Evolutionary conservation across 2,797 vertebrate species (phyloP).

Genomic region (Labroides dimidiatus): DNA sequence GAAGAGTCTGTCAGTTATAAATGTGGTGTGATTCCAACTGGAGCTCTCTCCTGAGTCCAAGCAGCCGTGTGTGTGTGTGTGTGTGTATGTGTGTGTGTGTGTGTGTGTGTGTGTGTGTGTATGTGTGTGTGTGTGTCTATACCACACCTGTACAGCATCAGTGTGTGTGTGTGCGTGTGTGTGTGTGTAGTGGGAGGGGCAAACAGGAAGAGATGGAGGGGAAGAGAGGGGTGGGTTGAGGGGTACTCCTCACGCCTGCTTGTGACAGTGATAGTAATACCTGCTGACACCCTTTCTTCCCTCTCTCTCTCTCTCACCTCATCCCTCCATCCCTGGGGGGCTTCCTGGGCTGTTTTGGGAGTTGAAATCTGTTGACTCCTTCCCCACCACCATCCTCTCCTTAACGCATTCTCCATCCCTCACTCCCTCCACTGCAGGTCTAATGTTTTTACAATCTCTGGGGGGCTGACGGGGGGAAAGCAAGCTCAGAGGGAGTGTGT

Average conservation of each 20-base stretch:
- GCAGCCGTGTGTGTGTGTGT: conserved; percentile 38
- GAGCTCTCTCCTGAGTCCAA: conserved; percentile 47
- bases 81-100: conserved; percentile 40
- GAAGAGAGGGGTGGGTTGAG: neutral
- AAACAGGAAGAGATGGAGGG: conserved; percentile 9
- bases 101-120: too few relatives aligned
- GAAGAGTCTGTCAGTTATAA: conserved; percentile 40
- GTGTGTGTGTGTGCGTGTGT: conserved; percentile 10
- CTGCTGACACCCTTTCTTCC: conserved; percentile 80
- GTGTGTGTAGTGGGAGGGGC: conserved; percentile 19
- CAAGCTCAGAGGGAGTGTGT: conserved; percentile 21
- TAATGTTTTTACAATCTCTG: conserved; percentile 80
- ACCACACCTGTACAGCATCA: conserved; percentile 57
- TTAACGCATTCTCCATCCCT: conserved; percentile 72
- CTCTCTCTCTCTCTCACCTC: conserved; percentile 65
- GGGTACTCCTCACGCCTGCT: conserved; percentile 65
- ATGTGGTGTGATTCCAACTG: conserved; percentile 51
- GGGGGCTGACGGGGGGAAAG: conserved; percentile 46
- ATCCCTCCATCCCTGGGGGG: conserved; percentile 74
- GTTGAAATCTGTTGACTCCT: conserved; percentile 84
- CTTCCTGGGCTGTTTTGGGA: conserved; percentile 77
- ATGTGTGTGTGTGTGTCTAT: neutral
- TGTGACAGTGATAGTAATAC: conserved; percentile 85
- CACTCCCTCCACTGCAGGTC: conserved; percentile 63
- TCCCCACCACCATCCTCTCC: conserved; percentile 73